Base-by-base conservation (phyloP, 2,113 vertebrate genomes). In the Elephas maximus region DNA sequence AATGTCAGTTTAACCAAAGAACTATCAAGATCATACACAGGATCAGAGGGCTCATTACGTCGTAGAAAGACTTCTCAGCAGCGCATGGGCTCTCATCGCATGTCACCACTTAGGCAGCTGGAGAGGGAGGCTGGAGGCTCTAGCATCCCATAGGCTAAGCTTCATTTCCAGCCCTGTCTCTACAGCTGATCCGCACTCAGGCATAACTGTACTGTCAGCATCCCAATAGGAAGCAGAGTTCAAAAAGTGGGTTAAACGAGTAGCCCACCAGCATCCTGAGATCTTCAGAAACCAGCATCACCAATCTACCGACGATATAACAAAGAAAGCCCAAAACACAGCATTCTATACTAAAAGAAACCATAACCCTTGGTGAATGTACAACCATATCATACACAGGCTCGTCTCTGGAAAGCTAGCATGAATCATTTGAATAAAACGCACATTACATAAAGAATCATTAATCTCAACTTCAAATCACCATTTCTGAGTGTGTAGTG, bases 21-120 rank as follows among this genome's bases (percentile, higher is more conserved):
- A 71, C 80, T 53, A 6, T 87, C 51, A 95, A 78, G 60, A 67
- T 3, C 24, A 15, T 74, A 28, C 9, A 26, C 2, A 86, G 60
- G 26, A 60, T 20, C 3, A 81, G n/a, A 92, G 26, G 80, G 53
- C 0, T 10, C 20, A 78, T 3, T 20, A 4, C 2, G 1, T 30
- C 63, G 26, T 11, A 33, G 24, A 51, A 45, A 18, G 33, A 45
- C 3, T 51, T 4, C 17, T 83, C 62, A 57, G 28, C 28, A 26
- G 0, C 1, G 18, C 1, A 8, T n/a, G 1, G 9, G 9, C 5
- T 71, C 0, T 41, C 20, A 28, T 17, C 90, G 3, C 1, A 3
- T 11, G 6, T 51, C 7, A 10, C 37, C n/a, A 33, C 5, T 62
- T 11, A 51, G 10, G 63, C 28, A n/a, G 24, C 48, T 26, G 6